Base-by-base conservation (phyloP, 37 sponge, comb jelly and placozoan species). In the Crambe crambe region DNA sequence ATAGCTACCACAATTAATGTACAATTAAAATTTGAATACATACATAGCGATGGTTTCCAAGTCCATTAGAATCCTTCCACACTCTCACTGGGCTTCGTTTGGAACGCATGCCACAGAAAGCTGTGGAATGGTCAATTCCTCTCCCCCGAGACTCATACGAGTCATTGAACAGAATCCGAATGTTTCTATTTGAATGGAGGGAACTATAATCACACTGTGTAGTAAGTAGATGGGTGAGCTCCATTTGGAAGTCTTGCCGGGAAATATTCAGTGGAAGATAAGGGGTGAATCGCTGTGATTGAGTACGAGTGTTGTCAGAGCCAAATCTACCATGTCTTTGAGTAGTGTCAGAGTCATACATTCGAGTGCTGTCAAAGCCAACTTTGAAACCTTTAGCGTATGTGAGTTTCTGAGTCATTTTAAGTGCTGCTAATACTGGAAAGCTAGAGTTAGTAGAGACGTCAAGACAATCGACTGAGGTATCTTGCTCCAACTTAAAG, bases 171-270 rank as follows among this genome's bases (percentile, higher is more conserved):
- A 60, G 25, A 6, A 60, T 25, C 17, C 25, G 23, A 60, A 60
- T 60, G 25, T 25, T 9, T n/a, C 25, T 25, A 4, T 21, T n/a
- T n/a, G 61, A 23, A 60, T 60, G 17, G n/a, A 60, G 17, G 4
- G 61, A 60, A 21, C 21, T 20, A 22, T 60, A 60, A 56, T 43
- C 27, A 36, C 79, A 79, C 31, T 40, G 41, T 74, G 74, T 79
- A 26, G 39, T 42, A 35, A 70, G 73, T 58, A 73, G 29, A 31
- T 79, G 42, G 29, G 5, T 25, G 0, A 78, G 17, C 31, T 64
- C 67, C 35, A 10, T 15, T 26, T 64, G 27, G 12, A 78, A 10
- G 22, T 42, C 22, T 5, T 78, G 34, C 8, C 20, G 18, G 20
- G 67, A 27, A 41, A 43, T 34, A 26, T 64, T 37, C 2, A 65